phyloP scores from a whole-genome alignment of 2,888 invertebrate genomes.

The Latrodectus hesperus region DNA sequence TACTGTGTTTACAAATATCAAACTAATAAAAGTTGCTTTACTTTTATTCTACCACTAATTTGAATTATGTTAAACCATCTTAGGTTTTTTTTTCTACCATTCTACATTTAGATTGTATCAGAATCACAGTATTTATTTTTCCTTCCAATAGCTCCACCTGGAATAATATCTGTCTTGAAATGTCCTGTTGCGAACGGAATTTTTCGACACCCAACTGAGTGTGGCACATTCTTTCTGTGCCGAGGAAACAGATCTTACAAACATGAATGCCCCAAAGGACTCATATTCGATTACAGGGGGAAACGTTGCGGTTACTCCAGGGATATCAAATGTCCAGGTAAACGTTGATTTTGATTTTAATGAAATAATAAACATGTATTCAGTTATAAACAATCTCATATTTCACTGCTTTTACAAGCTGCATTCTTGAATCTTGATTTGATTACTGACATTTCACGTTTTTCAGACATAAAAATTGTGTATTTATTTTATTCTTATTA shows the following conservation, averaged over 20 bases:
- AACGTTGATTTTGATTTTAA: background rate
- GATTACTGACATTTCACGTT: too few species aligned
- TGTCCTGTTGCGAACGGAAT: constrained; percentile 25
- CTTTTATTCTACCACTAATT: background rate
- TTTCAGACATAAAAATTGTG: too few species aligned
- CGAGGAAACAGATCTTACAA: constrained; percentile 83
- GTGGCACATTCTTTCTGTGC: constrained; percentile 71
- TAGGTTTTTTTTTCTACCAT: background rate
- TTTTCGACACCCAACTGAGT: constrained; percentile 46
- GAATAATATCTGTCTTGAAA: constrained; percentile 3
- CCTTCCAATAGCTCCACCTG: constrained; percentile 8
- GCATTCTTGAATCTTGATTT: too few species aligned
- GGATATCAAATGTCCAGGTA: constrained; percentile 50
- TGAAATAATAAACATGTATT: too few species aligned
- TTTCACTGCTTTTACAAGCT: too few species aligned
- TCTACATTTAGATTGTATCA: too few species aligned
- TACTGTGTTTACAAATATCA: background rate
- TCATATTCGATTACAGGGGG: constrained; percentile 40
- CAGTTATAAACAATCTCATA: too few species aligned
- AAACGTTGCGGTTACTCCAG: constrained; percentile 43
- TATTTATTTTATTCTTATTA: too few species aligned
- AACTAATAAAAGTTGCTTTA: background rate
- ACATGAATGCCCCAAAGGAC: constrained; percentile 51
- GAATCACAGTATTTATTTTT: too few species aligned
- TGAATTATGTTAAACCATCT: background rate